Conservation (phyloP, 92 coral and sea anemone genomes). For the Palythoa caribaeorum region DNA sequence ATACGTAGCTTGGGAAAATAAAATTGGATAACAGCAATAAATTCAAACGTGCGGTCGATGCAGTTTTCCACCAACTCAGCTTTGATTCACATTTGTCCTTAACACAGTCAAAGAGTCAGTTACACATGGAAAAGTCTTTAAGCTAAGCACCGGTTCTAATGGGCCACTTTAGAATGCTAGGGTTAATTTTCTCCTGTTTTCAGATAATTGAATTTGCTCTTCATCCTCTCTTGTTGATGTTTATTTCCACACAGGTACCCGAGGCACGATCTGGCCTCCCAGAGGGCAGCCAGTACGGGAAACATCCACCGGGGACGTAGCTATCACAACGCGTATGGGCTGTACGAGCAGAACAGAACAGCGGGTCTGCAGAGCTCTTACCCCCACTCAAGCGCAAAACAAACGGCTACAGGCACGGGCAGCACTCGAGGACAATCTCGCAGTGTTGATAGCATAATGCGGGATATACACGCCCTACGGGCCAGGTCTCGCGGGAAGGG, state of each 20-base stretch:
- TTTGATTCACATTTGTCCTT: too few relatives aligned
- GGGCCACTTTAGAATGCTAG: too few relatives aligned
- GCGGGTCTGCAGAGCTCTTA: slow-evolving; percentile 10
- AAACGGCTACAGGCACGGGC: not conserved
- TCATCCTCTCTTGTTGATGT: not conserved
- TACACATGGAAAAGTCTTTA: too few relatives aligned
- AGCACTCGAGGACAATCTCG: not conserved
- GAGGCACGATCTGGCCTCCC: not conserved
- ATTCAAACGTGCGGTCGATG: too few relatives aligned
- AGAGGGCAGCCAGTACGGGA: slow-evolving; percentile 43
- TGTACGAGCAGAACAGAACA: slow-evolving; percentile 37
- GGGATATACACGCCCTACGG: slow-evolving; percentile 34
- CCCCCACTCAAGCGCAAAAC: slow-evolving; percentile 5
- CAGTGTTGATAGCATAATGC: slow-evolving; percentile 43
- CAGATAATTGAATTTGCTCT: too few relatives aligned
- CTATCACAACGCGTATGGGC: slow-evolving; percentile 32
- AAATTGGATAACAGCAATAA: too few relatives aligned
- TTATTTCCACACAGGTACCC: slow-evolving; percentile 22
- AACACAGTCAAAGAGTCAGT: too few relatives aligned
- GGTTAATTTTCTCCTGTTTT: too few relatives aligned
- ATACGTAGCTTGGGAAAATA: too few relatives aligned
- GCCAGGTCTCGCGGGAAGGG: not conserved
- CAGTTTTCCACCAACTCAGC: too few relatives aligned
- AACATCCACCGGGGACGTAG: slow-evolving; percentile 34
- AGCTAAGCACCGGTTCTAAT: too few relatives aligned